phyloP scores from a whole-genome alignment of 92 coral and sea anemone genomes.

The Epizoanthus rinbou region DNA sequence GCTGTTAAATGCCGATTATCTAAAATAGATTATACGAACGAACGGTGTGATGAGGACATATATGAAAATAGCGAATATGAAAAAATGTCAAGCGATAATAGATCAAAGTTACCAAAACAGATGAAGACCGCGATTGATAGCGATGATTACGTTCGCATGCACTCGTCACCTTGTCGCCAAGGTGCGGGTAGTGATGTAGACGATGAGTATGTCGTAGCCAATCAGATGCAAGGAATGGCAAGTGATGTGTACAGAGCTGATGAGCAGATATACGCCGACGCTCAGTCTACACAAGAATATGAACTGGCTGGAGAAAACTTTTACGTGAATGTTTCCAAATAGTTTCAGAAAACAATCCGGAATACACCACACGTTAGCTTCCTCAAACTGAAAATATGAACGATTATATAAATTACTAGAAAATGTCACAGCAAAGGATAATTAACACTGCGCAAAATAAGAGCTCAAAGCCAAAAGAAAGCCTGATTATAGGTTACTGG shows the following conservation, averaged over 20 bases:
- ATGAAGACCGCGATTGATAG: background rate
- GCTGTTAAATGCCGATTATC: background rate
- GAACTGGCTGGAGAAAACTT: background rate
- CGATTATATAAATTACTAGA: too few relatives aligned
- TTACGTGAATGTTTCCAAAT: background rate
- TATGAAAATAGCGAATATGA: background rate
- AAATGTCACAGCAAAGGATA: too few relatives aligned
- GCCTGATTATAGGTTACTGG: too few relatives aligned
- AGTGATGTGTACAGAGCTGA: background rate
- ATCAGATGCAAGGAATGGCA: background rate
- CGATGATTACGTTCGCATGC: constrained; percentile 1
- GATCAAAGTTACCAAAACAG: background rate
- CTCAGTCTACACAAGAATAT: background rate
- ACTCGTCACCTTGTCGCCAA: background rate
- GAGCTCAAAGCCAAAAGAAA: too few relatives aligned
- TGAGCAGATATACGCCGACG: background rate
- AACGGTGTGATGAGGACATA: background rate
- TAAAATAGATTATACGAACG: background rate
- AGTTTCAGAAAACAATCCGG: background rate
- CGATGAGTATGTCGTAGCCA: background rate
- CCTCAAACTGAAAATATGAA: too few relatives aligned
- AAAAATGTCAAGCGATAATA: background rate
- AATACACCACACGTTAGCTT: too few relatives aligned
- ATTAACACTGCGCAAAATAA: too few relatives aligned
- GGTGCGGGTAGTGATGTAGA: background rate